Evolutionary conservation across 2,113 vertebrate genomes (phyloP).

Genomic region (Arothron firmamentum): DNA sequence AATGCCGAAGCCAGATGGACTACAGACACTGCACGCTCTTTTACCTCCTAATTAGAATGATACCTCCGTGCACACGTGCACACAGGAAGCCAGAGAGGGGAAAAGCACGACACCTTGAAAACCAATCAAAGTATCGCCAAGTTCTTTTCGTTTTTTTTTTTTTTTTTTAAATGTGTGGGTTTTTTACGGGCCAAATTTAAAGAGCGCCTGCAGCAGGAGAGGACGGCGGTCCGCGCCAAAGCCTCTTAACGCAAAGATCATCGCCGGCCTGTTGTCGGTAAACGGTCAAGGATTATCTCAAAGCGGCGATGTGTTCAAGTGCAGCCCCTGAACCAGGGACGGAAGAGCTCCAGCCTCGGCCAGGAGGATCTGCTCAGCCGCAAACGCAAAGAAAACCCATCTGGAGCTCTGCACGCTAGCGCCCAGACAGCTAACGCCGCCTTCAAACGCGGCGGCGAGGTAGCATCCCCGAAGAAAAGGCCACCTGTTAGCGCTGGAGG

Average conservation of each 20-base stretch:
- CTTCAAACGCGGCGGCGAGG: conserved; percentile 43
- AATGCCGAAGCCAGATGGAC: conserved; percentile 67
- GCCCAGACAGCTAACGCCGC: conserved; percentile 38
- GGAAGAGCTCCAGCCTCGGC: conserved; percentile 28
- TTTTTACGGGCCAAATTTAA: too few species aligned
- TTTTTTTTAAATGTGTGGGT: too few species aligned
- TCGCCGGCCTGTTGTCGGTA: conserved; percentile 49
- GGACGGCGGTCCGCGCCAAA: conserved; percentile 33
- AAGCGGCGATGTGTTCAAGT: conserved; percentile 48
- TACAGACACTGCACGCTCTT: conserved; percentile 41
- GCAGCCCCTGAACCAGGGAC: conserved; percentile 35
- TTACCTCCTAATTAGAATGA: conserved; percentile 63
- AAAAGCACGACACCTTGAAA: conserved; percentile 48
- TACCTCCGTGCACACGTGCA: conserved; percentile 33
- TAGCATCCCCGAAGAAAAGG: conserved; percentile 46
- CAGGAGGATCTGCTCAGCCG: conserved; percentile 7
- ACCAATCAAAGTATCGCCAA: conserved; percentile 40
- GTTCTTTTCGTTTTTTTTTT: too few species aligned
- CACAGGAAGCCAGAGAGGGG: conserved; percentile 12
- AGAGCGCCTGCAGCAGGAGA: not conserved
- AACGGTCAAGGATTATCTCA: conserved; percentile 53
- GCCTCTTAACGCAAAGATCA: conserved; percentile 60
- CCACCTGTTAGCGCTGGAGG: conserved; percentile 38
- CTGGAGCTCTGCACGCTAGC: conserved; percentile 21
- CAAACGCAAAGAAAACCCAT: conserved; percentile 27